Percentiles rank a stretch among this genome's conserved stretches.
phyloP scores from a whole-genome alignment of 2,797 vertebrate genomes.

The Bothrops alternatus region DNA sequence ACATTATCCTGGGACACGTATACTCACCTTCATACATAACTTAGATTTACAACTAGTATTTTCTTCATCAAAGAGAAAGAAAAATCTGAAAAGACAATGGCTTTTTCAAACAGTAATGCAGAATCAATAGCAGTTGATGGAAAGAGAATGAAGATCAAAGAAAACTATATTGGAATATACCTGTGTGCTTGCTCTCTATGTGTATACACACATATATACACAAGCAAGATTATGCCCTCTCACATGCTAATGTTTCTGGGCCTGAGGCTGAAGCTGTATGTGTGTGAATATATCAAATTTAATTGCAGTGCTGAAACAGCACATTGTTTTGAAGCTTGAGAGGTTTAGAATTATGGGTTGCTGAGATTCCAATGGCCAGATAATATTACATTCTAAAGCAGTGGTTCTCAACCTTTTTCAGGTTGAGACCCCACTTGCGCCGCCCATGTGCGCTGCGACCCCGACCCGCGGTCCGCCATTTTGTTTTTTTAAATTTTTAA shows the following conservation, averaged over 20 bases:
- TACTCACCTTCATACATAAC: neutral
- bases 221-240: neutral
- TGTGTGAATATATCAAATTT: neutral
- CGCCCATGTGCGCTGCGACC: too few species aligned
- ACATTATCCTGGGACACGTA: neutral
- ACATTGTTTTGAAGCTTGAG: fast-evolving
- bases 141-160: conserved; percentile 19
- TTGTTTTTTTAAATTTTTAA: too few species aligned
- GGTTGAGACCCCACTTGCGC: too few species aligned
- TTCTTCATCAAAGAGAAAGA: neutral
- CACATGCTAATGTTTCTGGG: neutral
- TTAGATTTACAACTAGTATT: neutral
- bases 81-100: neutral
- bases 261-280: neutral
- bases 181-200: neutral
- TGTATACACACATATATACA: neutral
- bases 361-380: neutral
- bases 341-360: neutral
- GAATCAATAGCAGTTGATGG: conserved; percentile 11
- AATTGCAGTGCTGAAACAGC: fast-evolving
- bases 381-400: neutral
- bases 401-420: too few species aligned
- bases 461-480: too few species aligned
- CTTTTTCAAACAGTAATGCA: conserved; percentile 16
- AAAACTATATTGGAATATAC: neutral